Conservation (phyloP, 2,113 vertebrate species). For the Sceloporus undulatus region DNA sequence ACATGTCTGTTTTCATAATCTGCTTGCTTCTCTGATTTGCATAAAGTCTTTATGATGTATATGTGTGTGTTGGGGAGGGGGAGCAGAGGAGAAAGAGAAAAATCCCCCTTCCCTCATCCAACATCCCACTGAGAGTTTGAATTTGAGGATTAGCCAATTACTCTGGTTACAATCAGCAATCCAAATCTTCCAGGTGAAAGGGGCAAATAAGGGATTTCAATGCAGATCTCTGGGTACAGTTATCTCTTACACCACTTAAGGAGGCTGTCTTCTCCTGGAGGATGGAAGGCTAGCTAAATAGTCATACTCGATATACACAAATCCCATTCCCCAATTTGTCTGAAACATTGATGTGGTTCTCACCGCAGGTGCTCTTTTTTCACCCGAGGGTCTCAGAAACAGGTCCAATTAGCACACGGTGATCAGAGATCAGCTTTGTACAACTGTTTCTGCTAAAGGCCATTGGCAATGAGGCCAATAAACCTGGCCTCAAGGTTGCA, state of each 20-base stretch:
- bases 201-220: not conserved
- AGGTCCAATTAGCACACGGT: conserved; percentile 2
- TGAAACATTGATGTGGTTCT: not conserved
- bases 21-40: conserved; percentile 9
- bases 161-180: not conserved
- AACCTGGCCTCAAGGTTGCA: not conserved
- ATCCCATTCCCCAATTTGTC: not conserved
- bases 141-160: not conserved
- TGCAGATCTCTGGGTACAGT: not conserved
- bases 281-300: not conserved
- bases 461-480: not conserved
- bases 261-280: not conserved
- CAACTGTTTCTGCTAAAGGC: conserved; percentile 14
- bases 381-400: not conserved
- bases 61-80: too few species aligned
- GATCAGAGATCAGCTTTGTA: conserved; percentile 1
- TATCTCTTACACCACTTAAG: not conserved
- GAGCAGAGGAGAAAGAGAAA: not conserved
- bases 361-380: not conserved
- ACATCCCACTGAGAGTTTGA: not conserved
- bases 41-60: not conserved
- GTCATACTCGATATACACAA: not conserved
- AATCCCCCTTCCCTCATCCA: not conserved
- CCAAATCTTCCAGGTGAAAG: not conserved
- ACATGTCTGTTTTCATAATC: not conserved